These are phyloP conservation scores for Equus quagga DNA, from an alignment of 2,113 vertebrate genomes.

Conservation along the genomic window DNA sequence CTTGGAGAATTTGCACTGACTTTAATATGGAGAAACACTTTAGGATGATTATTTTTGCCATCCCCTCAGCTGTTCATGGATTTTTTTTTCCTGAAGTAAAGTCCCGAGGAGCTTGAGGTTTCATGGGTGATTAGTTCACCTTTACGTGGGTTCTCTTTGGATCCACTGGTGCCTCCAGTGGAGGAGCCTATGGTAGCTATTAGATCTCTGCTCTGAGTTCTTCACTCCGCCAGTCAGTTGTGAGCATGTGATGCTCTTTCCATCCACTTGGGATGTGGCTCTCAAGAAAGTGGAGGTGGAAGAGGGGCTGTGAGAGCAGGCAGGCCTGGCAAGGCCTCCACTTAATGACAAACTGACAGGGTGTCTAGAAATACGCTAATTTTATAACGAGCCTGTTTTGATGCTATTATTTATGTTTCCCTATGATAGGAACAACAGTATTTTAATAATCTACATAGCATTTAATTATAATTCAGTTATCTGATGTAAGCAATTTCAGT, in stretches of 20 bases:
- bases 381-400: constrained; percentile 68
- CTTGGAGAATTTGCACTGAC: not conserved
- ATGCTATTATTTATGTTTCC: constrained; percentile 68
- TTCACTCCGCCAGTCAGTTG: fast-evolving
- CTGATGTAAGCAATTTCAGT: constrained; percentile 77
- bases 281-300: not conserved
- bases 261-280: fast-evolving
- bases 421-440: not conserved
- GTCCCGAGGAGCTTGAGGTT: not conserved
- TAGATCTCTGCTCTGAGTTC: not conserved
- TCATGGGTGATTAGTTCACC: not conserved
- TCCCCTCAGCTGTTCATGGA: not conserved
- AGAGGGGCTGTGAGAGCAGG: not conserved
- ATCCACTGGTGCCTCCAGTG: not conserved
- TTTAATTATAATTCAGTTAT: constrained; percentile 83
- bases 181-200: not conserved
- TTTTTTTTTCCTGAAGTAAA: not conserved
- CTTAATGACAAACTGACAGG: not conserved
- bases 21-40: not conserved
- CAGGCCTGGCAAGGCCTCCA: too few species aligned
- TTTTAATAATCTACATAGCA: constrained; percentile 78
- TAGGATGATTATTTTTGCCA: not conserved
- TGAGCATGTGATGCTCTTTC: not conserved
- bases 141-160: not conserved
- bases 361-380: constrained; percentile 30